These are phyloP conservation scores for Rhyacophila evoluta DNA, from an alignment of 2,888 invertebrate genomes.

Conservation along the genomic window DNA sequence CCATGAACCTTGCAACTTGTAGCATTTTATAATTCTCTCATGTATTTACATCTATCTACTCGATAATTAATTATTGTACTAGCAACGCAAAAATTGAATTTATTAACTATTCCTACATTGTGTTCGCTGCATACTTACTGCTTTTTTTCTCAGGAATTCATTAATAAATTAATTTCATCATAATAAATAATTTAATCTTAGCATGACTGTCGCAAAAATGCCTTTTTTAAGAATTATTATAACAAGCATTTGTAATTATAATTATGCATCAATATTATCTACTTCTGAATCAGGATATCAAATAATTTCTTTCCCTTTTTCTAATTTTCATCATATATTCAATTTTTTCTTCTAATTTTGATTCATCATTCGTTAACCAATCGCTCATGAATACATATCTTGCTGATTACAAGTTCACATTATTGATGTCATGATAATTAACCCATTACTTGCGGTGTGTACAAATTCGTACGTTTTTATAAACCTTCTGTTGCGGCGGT, in stretches of 20 bases:
- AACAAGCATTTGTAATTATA: background rate
- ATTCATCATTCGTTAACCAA: too few species aligned
- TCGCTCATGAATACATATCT: too few species aligned
- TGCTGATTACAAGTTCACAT: too few species aligned
- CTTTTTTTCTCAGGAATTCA: constrained; percentile 23
- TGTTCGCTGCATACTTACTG: background rate
- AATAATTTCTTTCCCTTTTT: too few species aligned
- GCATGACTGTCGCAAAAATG: background rate
- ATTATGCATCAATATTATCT: too few species aligned
- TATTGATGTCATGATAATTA: too few species aligned
- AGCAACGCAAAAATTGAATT: background rate
- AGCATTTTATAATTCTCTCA: background rate
- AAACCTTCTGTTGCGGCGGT: too few species aligned
- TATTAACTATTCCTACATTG: background rate
- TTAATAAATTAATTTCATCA: background rate
- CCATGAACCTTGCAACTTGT: constrained; percentile 8
- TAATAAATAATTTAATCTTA: background rate
- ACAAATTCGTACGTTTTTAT: too few species aligned
- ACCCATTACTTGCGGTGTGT: too few species aligned
- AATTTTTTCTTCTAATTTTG: too few species aligned
- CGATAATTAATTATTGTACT: background rate
- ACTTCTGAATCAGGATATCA: too few species aligned
- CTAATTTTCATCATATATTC: too few species aligned
- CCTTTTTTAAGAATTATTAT: background rate
- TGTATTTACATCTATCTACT: background rate